Evolutionary conservation across 2,113 vertebrate species (phyloP), one percentile per base, ranked within the genome.

Genomic region (Pitta sordida): DNA sequence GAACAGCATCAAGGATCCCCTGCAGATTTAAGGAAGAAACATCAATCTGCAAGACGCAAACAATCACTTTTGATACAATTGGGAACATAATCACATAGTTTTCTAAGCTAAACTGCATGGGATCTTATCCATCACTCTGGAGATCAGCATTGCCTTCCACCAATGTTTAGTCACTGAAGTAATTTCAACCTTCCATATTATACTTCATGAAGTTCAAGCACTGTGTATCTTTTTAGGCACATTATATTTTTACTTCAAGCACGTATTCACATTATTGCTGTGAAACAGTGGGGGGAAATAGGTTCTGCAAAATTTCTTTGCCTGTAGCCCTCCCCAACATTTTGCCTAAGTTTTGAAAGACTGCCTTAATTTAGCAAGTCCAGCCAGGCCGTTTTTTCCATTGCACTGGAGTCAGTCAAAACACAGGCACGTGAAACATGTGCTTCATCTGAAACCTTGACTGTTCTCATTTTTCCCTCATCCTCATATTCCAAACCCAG

Each of bases 1-100:
- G 80, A 94, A 60, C 63, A 92, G n/a, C 79, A 77, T 70, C 43
- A 78, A 81, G 64, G 91, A 94, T 53, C 73, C 52, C 76, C 59
- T 53, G 80, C 60, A 81, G 73, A 74, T 77, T 77, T 83, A 62
- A 90, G 68, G 70, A 36, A 68, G 36, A 91, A 90, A 82, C 49
- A 87, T 56, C 52, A 15, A 80, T 87, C 87, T 89, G 39, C 22
- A 36, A 68, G 27, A 79, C 46, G 48, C 19, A 92, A 91, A 84
- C 51, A 89, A 76, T 29, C 62, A 60, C 49, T 88, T 83, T 52
- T 64, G 53, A 73, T 56, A 68, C 53, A 83, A 79, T 2, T 73
- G 30, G 53, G 62, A 94, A 24, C n/a, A 48, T 64, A 90, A 88
- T 73, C 41, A 71, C 69, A 53, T 12, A 24, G 4, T 68, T 68